Evolutionary conservation across 2,797 vertebrate species (phyloP), one percentile per base, ranked within the genome.

Genomic region (Pipistrellus nathusii): DNA sequence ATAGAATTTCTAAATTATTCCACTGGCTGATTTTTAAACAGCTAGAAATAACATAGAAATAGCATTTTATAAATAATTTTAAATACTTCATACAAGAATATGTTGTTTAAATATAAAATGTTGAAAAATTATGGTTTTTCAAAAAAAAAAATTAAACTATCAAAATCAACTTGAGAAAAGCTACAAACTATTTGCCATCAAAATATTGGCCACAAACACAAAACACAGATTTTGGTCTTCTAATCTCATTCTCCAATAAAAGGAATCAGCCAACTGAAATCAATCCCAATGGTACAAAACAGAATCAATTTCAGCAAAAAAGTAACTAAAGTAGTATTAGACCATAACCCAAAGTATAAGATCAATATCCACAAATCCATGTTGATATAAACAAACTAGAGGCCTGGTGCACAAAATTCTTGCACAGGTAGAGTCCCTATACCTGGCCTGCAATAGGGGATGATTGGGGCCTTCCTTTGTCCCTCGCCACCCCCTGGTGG

Each of bases 141-240:
- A 44, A 27, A 44, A 73, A 82, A n/a, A 57, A 82, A 66, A 12
- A 12, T 41, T 84, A 57, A 73, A 59, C 46, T 38, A 21, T 62
- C 35, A 38, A 81, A 89, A 69, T 75, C 1, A 57, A 44, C 12
- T 93, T 68, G 38, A 91, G 78, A 88, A 85, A 77, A 80, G 25
- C 71, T 27, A 30, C 5, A 41, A 53, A 91, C 38, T 46, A 62
- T 35, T 80, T 80, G 8, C 27, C 41, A 62, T 59, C 4, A 35
- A 59, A 72, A 84, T 44, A 44, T 44, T 38, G 15, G 20, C 20
- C 30, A 92, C 48, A 88, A 35, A 72, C 13, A 17, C 57, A 38
- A 80, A 44, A 85, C 7, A 59, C 14, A 27, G 2, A 9, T 76
- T 41, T 81, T 85, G 35, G 48, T 27, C 55, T 88, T 73, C 32